Conservation (phyloP, 2,797 vertebrate species). For the Chanos chanos region DNA sequence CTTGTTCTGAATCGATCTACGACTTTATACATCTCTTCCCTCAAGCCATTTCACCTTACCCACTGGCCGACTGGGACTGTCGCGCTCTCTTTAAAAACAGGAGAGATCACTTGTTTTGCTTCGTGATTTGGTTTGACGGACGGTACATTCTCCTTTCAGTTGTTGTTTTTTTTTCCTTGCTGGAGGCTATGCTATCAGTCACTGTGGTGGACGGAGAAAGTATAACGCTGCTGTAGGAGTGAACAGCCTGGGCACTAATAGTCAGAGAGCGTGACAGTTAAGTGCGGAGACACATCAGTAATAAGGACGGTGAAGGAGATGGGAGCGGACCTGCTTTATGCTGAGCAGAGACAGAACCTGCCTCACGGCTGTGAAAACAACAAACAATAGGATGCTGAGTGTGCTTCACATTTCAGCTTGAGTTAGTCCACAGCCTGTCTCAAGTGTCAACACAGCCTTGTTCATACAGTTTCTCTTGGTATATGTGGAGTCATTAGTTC, state of each 20-base stretch:
- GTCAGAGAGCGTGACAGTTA: slow-evolving; percentile 48
- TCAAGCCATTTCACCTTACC: too few relatives aligned
- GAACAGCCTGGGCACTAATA: slow-evolving; percentile 42
- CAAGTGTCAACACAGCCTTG: too few relatives aligned
- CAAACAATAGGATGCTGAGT: too few relatives aligned
- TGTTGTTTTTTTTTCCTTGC: slow-evolving; percentile 62
- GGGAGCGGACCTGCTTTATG: not conserved
- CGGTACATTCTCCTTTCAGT: slow-evolving; percentile 35
- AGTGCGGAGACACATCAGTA: slow-evolving; percentile 36
- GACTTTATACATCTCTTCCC: too few relatives aligned
- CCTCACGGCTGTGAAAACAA: slow-evolving; percentile 3
- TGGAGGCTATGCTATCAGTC: slow-evolving; percentile 61
- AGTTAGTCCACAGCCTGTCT: not conserved
- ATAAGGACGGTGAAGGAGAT: slow-evolving; percentile 16
- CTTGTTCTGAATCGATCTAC: too few relatives aligned
- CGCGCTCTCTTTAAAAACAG: too few relatives aligned
- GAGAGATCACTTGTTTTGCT: slow-evolving; percentile 49
- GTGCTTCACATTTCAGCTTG: not conserved
- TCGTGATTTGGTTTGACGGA: slow-evolving; percentile 47
- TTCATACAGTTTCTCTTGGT: too few relatives aligned
- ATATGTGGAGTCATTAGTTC: too few relatives aligned
- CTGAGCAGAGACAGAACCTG: not conserved
- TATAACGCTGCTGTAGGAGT: slow-evolving; percentile 46
- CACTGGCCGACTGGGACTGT: too few relatives aligned
- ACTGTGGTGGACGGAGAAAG: slow-evolving; percentile 46